A percentile compares a stretch with the other conserved stretches of the same genome.
Conservation (phyloP, 2,113 vertebrate species). For the Edolisoma coerulescens region DNA sequence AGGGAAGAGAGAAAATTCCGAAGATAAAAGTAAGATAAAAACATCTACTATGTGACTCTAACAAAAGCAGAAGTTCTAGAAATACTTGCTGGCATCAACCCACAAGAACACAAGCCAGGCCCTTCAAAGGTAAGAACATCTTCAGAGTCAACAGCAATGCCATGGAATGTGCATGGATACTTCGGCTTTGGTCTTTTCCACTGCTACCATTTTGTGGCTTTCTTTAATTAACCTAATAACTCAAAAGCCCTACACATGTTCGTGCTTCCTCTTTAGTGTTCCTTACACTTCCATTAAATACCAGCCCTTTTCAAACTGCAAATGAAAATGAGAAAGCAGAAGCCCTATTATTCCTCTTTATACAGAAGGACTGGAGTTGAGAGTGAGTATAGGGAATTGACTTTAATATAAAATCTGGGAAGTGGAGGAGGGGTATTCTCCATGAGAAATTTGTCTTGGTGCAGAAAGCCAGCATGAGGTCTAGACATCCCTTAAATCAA, state of each 20-base stretch:
- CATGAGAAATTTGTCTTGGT: constrained; percentile 1
- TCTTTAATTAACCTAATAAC: background rate
- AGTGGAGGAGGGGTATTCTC: background rate
- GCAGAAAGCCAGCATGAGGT: constrained; percentile 38
- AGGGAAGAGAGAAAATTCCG: background rate
- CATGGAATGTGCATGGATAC: background rate
- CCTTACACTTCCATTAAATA: background rate
- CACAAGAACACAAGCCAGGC: background rate
- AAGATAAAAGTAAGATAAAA: background rate
- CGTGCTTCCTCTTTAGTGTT: background rate
- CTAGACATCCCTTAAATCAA: constrained; percentile 45
- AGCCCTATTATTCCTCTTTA: background rate
- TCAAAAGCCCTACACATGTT: background rate
- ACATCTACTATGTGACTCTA: background rate
- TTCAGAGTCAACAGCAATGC: background rate
- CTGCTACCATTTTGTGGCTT: background rate
- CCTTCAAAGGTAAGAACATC: background rate
- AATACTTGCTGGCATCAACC: background rate
- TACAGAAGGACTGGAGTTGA: background rate
- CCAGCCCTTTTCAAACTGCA: background rate
- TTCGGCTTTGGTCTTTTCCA: background rate
- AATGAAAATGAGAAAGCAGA: background rate
- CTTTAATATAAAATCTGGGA: background rate
- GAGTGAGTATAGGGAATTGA: background rate
- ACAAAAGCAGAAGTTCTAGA: background rate